These are phyloP conservation scores for Macrosoma leucophasiata DNA, from an alignment of 2,888 invertebrate genomes.

Conservation along the genomic window DNA sequence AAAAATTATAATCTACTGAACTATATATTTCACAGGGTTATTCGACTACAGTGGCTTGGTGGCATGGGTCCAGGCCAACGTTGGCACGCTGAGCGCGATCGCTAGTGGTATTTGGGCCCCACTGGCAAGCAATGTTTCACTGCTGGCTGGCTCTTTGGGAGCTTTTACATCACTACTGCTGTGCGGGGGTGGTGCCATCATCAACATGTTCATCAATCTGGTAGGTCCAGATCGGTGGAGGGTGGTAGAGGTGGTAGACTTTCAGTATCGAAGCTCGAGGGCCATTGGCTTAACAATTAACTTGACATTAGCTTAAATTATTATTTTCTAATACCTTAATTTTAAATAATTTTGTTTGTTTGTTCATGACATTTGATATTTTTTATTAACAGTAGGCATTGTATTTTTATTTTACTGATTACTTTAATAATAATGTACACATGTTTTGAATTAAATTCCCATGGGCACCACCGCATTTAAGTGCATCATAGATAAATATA, in stretches of 20 bases:
- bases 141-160: conserved; percentile 88
- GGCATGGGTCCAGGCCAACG: conserved; percentile 91
- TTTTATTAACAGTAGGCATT: too few relatives aligned
- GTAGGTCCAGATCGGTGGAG: conserved; percentile 67
- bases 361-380: too few relatives aligned
- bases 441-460: too few relatives aligned
- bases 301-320: neutral
- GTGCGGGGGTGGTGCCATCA: conserved; percentile 92
- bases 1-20: too few relatives aligned
- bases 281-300: neutral
- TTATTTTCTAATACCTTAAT: too few relatives aligned
- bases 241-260: too few relatives aligned
- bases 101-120: conserved; percentile 91
- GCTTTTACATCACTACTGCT: conserved; percentile 91
- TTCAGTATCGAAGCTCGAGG: too few relatives aligned
- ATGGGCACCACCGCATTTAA: too few relatives aligned
- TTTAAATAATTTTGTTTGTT: too few relatives aligned
- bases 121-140: conserved; percentile 92
- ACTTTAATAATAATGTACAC: too few relatives aligned
- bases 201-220: conserved; percentile 90
- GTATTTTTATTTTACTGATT: too few relatives aligned
- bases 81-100: conserved; percentile 91
- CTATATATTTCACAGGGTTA: too few relatives aligned
- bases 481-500: neutral
- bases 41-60: conserved; percentile 84